These are phyloP conservation scores for Siniperca scherzeri DNA, from an alignment of 2,797 vertebrate species.

Conservation along the genomic window DNA sequence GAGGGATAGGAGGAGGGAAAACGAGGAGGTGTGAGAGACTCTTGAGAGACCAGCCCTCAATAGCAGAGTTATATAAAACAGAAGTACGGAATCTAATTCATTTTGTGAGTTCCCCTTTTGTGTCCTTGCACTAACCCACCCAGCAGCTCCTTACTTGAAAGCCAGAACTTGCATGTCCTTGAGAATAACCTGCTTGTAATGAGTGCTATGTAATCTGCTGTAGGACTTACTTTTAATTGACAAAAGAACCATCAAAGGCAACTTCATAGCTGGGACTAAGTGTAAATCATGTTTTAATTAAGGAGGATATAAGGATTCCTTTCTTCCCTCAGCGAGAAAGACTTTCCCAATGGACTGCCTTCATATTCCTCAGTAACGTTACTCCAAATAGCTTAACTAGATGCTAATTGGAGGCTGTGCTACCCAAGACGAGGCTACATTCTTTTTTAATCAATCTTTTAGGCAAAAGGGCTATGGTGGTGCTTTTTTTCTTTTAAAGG, in stretches of 20 bases:
- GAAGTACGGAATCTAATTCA: slow-evolving; percentile 47
- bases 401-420: slow-evolving; percentile 83
- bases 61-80: slow-evolving; percentile 49
- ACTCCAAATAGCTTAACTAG: slow-evolving; percentile 83
- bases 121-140: slow-evolving; percentile 69
- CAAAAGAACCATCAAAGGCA: slow-evolving; percentile 86
- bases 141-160: slow-evolving; percentile 63
- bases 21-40: slow-evolving; percentile 53
- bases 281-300: slow-evolving; percentile 88
- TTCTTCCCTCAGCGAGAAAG: slow-evolving; percentile 74
- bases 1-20: slow-evolving; percentile 24
- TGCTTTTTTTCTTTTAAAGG: slow-evolving; percentile 60
- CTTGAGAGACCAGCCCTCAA: slow-evolving; percentile 47
- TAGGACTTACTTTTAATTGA: slow-evolving; percentile 82
- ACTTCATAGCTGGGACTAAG: slow-evolving; percentile 79
- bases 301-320: slow-evolving; percentile 81
- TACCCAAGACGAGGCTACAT: slow-evolving; percentile 72
- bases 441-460: slow-evolving; percentile 77
- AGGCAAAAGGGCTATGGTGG: slow-evolving; percentile 56
- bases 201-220: slow-evolving; percentile 75
- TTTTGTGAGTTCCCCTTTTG: slow-evolving; percentile 44
- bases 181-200: slow-evolving; percentile 82
- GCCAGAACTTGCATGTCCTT: slow-evolving; percentile 73
- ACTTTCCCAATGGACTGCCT: slow-evolving; percentile 79
- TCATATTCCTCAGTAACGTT: slow-evolving; percentile 76